Evolutionary conservation across 2,888 invertebrate genomes (phyloP), one percentile per base, ranked within the genome.

Genomic region (Aporophyla nigra): DNA sequence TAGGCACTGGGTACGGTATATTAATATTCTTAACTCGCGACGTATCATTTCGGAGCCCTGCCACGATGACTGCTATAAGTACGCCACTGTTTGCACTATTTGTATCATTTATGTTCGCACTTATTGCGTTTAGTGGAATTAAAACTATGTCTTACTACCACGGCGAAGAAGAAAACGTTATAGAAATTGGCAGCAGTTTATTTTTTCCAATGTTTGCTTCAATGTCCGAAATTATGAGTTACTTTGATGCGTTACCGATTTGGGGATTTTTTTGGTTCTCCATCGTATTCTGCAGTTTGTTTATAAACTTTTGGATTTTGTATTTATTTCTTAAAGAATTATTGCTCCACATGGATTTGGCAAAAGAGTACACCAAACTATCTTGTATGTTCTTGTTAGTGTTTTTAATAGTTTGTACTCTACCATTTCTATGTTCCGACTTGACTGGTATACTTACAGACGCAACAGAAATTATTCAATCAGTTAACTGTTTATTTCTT

Each of bases 131-230:
- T 80, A 93, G 92, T 74, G 95, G 94, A 21, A 91, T 96, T 24
- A 95, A 94, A 90, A 93, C 93, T 6, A 94, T 96, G 93, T 93
- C 95, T 40, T 96, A 93, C 81, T 96, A 92, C 82, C 96, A 96
- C 70, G 95, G 95, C 0, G 93, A 95, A 88, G 94, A 95, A 85
- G 92, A 93, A 87, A 93, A 93, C 73, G 89, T 95, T 14, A 87
- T 95, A 62, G 96, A 96, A 92, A 78, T 92, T 7, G 93, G 93
- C 4, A 78, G 85, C 2, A 93, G 88, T 83, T 74, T 87, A 5
- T 95, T 89, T 82, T 96, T 96, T 81, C 58, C 87, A 33, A 82
- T 87, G 46, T 95, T 95, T 80, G 94, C 93, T 16, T 93, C 94
- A 27, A 91, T 93, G 63, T 87, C 94, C 5, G 96, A 96, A 90